These are phyloP conservation scores for Heliangelus exortis DNA, from an alignment of 2,797 vertebrate species.

Conservation along the genomic window DNA sequence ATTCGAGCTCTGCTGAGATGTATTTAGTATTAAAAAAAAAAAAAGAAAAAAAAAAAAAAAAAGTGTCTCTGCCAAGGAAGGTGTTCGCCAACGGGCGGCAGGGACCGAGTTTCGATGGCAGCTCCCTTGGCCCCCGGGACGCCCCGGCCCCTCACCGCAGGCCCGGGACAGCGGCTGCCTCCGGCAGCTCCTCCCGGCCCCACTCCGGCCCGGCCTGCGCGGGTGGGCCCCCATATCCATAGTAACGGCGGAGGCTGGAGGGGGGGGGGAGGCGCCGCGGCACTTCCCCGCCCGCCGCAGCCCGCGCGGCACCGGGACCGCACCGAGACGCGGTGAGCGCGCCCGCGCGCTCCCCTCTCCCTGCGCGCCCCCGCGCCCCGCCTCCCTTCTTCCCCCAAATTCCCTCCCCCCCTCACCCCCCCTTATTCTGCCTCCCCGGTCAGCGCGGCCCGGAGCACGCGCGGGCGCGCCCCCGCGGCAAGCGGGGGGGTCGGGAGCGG, in stretches of 20 bases:
- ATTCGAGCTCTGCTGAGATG: neutral
- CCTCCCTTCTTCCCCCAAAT: no score
- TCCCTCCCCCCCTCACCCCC: neutral
- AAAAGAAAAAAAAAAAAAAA: neutral
- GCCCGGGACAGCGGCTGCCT: neutral
- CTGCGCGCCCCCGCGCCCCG: neutral
- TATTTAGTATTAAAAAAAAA: neutral
- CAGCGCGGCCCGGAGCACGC: neutral
- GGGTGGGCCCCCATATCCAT: constrained; percentile 73
- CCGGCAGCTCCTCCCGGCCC: neutral
- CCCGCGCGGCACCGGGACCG: constrained; percentile 20
- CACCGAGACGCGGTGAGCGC: neutral
- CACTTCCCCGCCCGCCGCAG: constrained; percentile 24
- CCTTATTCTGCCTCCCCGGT: neutral
- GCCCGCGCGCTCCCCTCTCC: neutral
- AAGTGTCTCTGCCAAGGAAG: neutral
- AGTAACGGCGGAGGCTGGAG: constrained; percentile 70
- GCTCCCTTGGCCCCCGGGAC: neutral
- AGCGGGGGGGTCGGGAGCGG: neutral
- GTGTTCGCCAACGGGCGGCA: neutral
- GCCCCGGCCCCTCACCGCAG: neutral
- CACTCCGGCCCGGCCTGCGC: neutral
- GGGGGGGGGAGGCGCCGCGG: constrained; percentile 41
- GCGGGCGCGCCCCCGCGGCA: neutral
- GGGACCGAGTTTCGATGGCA: neutral